These are phyloP conservation scores for Oryctes rhinoceros DNA, from an alignment of 1,140 invertebrate genomes.

Conservation along the genomic window DNA sequence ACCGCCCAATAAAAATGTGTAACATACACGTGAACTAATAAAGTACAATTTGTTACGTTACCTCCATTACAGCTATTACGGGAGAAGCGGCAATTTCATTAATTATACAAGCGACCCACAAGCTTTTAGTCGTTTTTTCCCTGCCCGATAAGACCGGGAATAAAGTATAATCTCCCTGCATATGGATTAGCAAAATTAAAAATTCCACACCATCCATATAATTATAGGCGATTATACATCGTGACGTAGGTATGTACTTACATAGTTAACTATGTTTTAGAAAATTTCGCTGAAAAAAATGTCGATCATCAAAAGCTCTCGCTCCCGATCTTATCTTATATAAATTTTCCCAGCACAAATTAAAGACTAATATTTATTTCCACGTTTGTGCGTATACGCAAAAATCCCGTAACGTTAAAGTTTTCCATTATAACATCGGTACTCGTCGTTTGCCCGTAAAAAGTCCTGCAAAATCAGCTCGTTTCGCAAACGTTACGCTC, in stretches of 20 bases:
- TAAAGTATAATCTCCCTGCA: conserved; percentile 25
- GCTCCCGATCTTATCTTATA: conserved; percentile 14
- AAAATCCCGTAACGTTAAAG: conserved; percentile 14
- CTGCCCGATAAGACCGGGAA: background rate
- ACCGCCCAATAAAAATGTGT: background rate
- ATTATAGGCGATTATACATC: background rate
- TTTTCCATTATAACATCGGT: conserved; percentile 5
- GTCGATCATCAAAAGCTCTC: background rate
- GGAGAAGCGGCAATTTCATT: conserved; percentile 18
- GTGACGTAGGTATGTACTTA: background rate
- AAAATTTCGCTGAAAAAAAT: conserved; percentile 6
- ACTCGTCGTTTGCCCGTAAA: background rate
- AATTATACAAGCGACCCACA: conserved; percentile 25
- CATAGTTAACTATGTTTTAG: background rate
- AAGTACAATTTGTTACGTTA: conserved; percentile 33
- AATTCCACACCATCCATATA: conserved; percentile 16
- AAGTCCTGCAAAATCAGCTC: background rate
- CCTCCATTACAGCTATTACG: conserved; percentile 27
- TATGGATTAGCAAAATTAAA: conserved; percentile 27
- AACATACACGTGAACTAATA: conserved; percentile 29
- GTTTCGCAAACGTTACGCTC: background rate
- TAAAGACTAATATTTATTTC: conserved; percentile 16
- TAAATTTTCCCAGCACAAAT: conserved; percentile 12
- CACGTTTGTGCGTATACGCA: background rate
- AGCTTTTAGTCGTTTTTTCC: conserved; percentile 28